A percentile compares a stretch with the other conserved stretches of the same genome.
Evolutionary conservation across 2,888 invertebrate species (phyloP).

Genomic region (Pristionchus maxplancki): DNA sequence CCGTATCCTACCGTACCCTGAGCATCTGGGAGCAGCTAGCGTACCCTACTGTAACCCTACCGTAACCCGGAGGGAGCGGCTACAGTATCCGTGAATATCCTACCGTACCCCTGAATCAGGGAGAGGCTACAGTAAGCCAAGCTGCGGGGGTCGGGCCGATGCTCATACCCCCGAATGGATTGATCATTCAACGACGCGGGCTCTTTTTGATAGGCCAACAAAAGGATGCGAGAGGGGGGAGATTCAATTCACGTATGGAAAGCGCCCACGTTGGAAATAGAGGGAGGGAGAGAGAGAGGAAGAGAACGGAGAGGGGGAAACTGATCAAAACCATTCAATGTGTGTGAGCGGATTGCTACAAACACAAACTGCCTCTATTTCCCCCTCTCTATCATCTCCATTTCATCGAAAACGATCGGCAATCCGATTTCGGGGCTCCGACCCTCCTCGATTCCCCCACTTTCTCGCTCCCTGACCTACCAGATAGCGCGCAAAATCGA

Average conservation of each 20-base stretch:
- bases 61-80: no score
- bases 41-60: no score
- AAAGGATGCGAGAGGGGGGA: background rate
- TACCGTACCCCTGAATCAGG: background rate
- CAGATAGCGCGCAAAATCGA: background rate
- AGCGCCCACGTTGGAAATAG: conserved; percentile 26
- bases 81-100: no score
- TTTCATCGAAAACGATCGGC: conserved; percentile 12
- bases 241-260: conserved; percentile 32
- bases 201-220: conserved; percentile 36
- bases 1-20: background rate
- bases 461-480: background rate
- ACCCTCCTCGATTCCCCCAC: background rate
- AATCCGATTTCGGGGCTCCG: background rate
- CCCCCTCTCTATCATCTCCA: background rate
- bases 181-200: background rate
- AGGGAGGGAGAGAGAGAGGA: background rate
- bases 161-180: background rate
- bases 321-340: conserved; percentile 29
- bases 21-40: no score
- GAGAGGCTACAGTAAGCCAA: background rate
- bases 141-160: background rate
- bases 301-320: background rate
- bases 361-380: background rate
- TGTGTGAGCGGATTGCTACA: background rate